Base-by-base conservation (phyloP, 1,140 invertebrate genomes). In the Asobara japonica region DNA sequence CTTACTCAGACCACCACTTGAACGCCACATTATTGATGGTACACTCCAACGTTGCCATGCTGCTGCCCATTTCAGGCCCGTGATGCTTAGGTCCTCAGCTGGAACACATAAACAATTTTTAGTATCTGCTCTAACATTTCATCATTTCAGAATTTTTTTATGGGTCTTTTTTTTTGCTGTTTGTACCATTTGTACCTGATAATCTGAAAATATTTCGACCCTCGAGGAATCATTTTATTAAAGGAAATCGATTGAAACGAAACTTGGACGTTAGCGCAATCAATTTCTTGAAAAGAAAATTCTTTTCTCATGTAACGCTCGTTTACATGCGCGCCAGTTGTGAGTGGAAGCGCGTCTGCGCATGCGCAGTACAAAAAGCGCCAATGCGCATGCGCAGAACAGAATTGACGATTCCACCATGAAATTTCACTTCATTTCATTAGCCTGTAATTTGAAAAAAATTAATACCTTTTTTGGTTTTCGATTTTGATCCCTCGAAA, bases 1-100 rank as follows among this genome's bases (percentile, higher is more conserved):
- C 41, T 87, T 88, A 65, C 83, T 82, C 7, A 87, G 73, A 38
- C 82, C 79, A 5, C 76, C 81, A 5, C 85, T 84, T 0, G 86
- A 84, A 70, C 86, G 77, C 86, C 86, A 88, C 86, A 88, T 88
- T 69, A 88, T 88, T 65, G 86, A 88, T 5, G 86, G 86, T 11
- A 88, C 86, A 75, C 79, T 84, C 83, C 86, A 88, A 78, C 85
- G 79, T 61, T 88, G 86, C 86, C 86, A 88, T 11, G 86, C 84
- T 1, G 83, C 84, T 11, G 86, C 91, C 91, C 91, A 92, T 74
- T 91, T 91, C 69, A 92, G 87, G 22, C 91, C 91, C 48, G 89
- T 91, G 87, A 92, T 92, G 88, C 91, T 91, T 83, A 92, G 89
- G 89, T 92, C 91, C 86, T 90, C 89, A 74, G 88, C 88, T 88